Conservation (phyloP, 2,113 vertebrate species). For the Forbesichthys papilliferus region DNA sequence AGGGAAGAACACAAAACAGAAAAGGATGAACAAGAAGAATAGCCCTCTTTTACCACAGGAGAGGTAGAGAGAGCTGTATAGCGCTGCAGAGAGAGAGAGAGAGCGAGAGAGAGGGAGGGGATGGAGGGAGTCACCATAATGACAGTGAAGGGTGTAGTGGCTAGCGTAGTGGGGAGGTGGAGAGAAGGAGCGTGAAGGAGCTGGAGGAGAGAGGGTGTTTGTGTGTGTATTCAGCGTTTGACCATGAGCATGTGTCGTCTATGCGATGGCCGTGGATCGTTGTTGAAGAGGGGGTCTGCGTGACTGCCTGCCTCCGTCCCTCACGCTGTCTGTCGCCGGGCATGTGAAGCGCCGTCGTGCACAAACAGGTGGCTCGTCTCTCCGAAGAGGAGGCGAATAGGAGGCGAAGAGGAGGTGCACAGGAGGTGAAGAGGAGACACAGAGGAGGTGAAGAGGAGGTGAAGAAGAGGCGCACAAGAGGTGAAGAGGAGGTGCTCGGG, state of each 20-base stretch:
- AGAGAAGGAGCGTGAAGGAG: slow-evolving; percentile 34
- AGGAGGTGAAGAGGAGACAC: too few species aligned
- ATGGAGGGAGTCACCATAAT: too few species aligned
- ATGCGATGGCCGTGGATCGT: slow-evolving; percentile 50
- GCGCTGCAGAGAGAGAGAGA: slow-evolving; percentile 16
- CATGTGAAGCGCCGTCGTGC: slow-evolving; percentile 38
- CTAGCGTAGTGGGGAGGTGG: slow-evolving; percentile 66
- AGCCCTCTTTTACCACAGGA: too few species aligned
- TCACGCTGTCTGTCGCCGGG: slow-evolving; percentile 21
- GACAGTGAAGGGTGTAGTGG: slow-evolving; percentile 45
- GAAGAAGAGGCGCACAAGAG: neutral
- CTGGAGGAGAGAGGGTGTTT: slow-evolving; percentile 30
- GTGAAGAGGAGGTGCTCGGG: slow-evolving; percentile 5
- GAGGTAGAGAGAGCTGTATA: too few species aligned
- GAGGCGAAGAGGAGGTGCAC: too few species aligned
- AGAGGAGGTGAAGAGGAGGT: too few species aligned
- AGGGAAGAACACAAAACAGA: neutral
- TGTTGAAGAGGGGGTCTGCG: slow-evolving; percentile 44
- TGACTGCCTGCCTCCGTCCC: slow-evolving; percentile 7
- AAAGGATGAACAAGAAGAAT: too few species aligned
- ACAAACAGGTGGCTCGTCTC: slow-evolving; percentile 38
- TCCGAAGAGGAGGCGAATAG: neutral
- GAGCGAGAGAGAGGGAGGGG: slow-evolving; percentile 36
- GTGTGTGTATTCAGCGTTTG: slow-evolving; percentile 16
- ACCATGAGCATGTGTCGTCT: slow-evolving; percentile 44